phyloP scores from a whole-genome alignment of 2,888 invertebrate species.

The Caenorhabditis panamensis region DNA sequence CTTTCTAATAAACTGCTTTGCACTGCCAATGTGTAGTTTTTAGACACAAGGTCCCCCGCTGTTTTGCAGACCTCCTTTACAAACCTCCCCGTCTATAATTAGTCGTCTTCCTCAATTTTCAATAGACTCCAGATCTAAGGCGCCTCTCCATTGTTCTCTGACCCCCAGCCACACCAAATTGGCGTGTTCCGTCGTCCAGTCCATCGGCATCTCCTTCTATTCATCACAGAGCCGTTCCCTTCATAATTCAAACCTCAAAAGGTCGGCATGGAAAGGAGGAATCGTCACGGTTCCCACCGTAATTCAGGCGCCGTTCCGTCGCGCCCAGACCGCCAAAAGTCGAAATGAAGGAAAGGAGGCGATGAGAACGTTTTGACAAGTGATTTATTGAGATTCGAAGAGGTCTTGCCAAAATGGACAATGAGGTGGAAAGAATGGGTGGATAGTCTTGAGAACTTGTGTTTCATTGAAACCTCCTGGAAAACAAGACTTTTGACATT shows the following conservation, averaged over 20 bases:
- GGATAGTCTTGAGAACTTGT: slow-evolving; percentile 21
- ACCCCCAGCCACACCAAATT: slow-evolving; percentile 37
- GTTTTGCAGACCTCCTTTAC: neutral
- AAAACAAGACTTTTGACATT: neutral
- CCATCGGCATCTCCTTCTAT: slow-evolving; percentile 25
- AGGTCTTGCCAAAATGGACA: slow-evolving; percentile 18
- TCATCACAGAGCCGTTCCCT: slow-evolving; percentile 23
- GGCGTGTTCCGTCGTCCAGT: slow-evolving; percentile 27
- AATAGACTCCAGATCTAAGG: neutral
- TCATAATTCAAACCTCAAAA: slow-evolving; percentile 34
- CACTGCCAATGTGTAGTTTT: too few relatives aligned
- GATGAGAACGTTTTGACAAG: slow-evolving; percentile 20
- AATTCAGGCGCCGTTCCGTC: slow-evolving; percentile 60
- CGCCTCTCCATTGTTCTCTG: slow-evolving; percentile 25
- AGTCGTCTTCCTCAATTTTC: slow-evolving; percentile 1
- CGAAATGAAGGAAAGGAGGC: slow-evolving; percentile 14
- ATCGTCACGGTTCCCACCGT: slow-evolving; percentile 39
- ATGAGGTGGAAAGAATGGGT: slow-evolving; percentile 16
- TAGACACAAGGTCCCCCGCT: neutral
- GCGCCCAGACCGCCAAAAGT: slow-evolving; percentile 26
- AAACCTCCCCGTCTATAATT: slow-evolving; percentile 17
- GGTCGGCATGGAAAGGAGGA: neutral
- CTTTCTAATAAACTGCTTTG: neutral
- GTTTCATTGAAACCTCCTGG: too few relatives aligned
- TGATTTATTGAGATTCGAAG: slow-evolving; percentile 35